Evolutionary conservation across 2,888 invertebrate genomes (phyloP).

Genomic region (Parnassius smintheus): DNA sequence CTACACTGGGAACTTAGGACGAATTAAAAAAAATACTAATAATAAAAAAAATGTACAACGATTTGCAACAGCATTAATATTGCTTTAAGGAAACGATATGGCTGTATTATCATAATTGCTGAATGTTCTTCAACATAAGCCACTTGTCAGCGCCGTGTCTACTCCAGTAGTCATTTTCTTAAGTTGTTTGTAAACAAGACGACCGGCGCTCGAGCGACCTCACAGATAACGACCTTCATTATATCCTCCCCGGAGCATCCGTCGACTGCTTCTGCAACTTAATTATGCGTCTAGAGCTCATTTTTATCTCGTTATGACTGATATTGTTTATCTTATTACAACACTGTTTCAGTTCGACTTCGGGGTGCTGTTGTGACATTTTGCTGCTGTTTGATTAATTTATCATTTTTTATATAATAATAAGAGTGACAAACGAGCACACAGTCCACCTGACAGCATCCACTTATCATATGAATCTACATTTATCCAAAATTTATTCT

Average conservation of each 20-base stretch:
- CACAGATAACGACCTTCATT: conserved; percentile 1
- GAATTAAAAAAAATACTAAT: not conserved
- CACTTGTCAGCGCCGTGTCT: not conserved
- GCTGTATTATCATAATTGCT: not conserved
- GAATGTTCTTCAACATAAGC: not conserved
- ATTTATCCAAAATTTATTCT: too few species aligned
- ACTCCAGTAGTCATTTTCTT: conserved; percentile 1
- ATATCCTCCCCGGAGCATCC: not conserved
- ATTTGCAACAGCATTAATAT: not conserved
- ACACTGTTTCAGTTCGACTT: too few species aligned
- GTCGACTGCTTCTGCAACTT: conserved; percentile 1
- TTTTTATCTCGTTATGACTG: not conserved
- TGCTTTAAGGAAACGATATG: not conserved
- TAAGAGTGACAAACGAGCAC: too few species aligned
- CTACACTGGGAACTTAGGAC: too few species aligned
- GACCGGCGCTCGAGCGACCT: not conserved
- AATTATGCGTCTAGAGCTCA: not conserved
- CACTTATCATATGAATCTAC: too few species aligned
- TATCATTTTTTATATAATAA: too few species aligned
- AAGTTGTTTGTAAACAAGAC: conserved; percentile 7
- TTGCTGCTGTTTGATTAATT: too few species aligned
- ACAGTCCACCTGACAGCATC: too few species aligned
- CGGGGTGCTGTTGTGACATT: too few species aligned
- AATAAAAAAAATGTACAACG: not conserved
- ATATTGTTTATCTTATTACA: not conserved